A percentile compares a stretch with the other conserved stretches of the same genome.
phyloP scores from a whole-genome alignment of 1,140 invertebrate genomes.

The Kradibia gibbosae region DNA sequence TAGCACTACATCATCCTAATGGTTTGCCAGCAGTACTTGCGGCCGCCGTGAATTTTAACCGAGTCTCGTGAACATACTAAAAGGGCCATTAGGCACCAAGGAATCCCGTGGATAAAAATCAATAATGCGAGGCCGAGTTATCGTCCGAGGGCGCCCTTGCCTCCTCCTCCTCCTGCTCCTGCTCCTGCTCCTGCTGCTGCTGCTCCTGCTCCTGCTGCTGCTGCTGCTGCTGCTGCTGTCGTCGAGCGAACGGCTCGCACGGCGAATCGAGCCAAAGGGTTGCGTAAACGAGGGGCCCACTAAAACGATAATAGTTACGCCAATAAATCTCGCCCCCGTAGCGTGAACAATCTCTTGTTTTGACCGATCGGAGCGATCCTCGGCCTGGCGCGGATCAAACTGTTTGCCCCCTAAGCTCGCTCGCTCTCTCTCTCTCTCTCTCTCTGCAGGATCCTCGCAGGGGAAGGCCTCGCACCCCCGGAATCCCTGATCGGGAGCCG shows the following conservation, averaged over 20 bases:
- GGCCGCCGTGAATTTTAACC: conserved; percentile 19
- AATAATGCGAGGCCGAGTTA: conserved; percentile 8
- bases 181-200: conserved; percentile 23
- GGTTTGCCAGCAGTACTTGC: conserved; percentile 19
- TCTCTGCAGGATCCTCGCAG: too few relatives aligned
- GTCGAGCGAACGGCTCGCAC: not conserved
- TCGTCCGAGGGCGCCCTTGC: too few relatives aligned
- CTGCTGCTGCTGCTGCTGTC: conserved; percentile 19
- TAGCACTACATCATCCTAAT: conserved; percentile 32
- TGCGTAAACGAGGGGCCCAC: not conserved
- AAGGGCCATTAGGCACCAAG: conserved; percentile 12
- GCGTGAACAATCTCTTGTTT: conserved; percentile 70
- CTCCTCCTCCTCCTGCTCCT: not conserved
- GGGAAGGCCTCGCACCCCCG: too few relatives aligned
- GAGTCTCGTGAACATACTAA: conserved; percentile 32
- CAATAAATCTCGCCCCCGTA: conserved; percentile 45
- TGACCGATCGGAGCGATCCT: conserved; percentile 68
- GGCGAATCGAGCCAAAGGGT: not conserved
- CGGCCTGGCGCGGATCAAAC: too few relatives aligned
- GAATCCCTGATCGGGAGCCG: conserved; percentile 65
- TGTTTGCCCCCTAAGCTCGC: conserved; percentile 68
- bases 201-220: not conserved
- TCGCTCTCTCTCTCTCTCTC: conserved; percentile 55
- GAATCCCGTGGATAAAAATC: not conserved
- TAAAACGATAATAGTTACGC: conserved; percentile 38